Percentiles rank a stretch among this genome's conserved stretches.
Conservation (phyloP, 2,888 invertebrate genomes). For the Apamea epomidion region DNA sequence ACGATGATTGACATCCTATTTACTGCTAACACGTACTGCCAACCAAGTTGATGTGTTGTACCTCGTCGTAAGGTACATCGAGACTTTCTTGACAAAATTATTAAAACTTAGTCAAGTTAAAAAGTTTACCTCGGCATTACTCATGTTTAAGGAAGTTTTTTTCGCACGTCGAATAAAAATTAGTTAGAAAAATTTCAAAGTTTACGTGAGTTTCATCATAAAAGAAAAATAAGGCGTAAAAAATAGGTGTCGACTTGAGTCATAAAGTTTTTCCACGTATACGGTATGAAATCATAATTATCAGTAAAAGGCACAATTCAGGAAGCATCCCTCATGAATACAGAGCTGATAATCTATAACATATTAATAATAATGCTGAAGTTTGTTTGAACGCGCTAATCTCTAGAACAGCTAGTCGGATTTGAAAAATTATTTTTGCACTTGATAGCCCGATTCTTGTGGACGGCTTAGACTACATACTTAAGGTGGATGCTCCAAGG, state of each 20-base stretch:
- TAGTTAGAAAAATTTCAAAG: slow-evolving; percentile 38
- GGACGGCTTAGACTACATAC: too few relatives aligned
- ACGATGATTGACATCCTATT: slow-evolving; percentile 21
- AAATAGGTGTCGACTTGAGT: slow-evolving; percentile 27
- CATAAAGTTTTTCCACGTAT: not conserved
- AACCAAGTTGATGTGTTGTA: slow-evolving; percentile 21
- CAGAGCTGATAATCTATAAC: not conserved
- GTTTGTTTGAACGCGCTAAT: not conserved
- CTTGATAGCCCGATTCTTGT: not conserved
- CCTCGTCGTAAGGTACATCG: slow-evolving; percentile 27
- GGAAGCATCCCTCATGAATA: not conserved
- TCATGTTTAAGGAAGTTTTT: slow-evolving; percentile 46
- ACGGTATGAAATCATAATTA: slow-evolving; percentile 5
- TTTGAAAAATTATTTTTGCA: too few relatives aligned
- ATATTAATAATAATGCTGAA: too few relatives aligned
- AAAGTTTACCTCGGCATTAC: slow-evolving; percentile 40
- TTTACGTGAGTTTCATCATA: slow-evolving; percentile 44
- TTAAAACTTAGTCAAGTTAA: slow-evolving; percentile 30
- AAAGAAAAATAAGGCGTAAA: slow-evolving; percentile 29
- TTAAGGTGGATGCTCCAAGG: too few relatives aligned
- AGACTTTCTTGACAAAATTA: slow-evolving; percentile 44
- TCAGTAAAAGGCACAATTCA: not conserved
- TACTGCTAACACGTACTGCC: not conserved
- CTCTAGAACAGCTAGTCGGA: not conserved
- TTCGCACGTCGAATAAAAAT: slow-evolving; percentile 60